Conservation (phyloP, 2,888 invertebrate genomes). For the Tipula helvola region DNA sequence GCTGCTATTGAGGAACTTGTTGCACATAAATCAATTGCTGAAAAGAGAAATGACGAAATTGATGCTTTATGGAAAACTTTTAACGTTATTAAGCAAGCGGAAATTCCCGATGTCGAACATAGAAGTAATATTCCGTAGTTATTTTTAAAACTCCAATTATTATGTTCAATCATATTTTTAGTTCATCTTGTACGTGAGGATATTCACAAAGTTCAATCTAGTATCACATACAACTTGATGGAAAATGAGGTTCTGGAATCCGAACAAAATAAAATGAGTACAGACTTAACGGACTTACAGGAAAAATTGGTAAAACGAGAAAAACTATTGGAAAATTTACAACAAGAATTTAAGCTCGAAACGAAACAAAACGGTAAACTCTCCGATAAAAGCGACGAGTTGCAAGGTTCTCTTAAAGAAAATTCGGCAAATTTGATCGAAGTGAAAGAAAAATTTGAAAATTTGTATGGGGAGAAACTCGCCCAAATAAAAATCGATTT, state of each 20-base stretch:
- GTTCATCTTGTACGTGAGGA: not conserved
- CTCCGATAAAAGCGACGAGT: not conserved
- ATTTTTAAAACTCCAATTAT: not conserved
- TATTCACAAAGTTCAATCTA: not conserved
- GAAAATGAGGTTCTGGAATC: not conserved
- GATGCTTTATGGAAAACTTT: not conserved
- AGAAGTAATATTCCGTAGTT: not conserved
- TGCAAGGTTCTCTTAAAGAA: not conserved
- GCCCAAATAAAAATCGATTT: not conserved
- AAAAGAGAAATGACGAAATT: not conserved
- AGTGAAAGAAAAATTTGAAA: not conserved
- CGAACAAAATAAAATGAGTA: not conserved
- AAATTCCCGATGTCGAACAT: not conserved
- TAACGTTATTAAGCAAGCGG: not conserved
- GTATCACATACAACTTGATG: not conserved
- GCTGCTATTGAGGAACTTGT: not conserved
- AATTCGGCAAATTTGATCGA: not conserved
- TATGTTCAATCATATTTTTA: not conserved
- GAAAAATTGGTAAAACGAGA: not conserved
- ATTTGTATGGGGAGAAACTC: not conserved
- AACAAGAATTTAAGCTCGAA: not conserved
- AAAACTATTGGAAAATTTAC: not conserved
- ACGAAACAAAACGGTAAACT: not conserved
- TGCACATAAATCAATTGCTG: not conserved
- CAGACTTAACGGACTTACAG: not conserved